A percentile compares a stretch with the other conserved stretches of the same genome.
Conservation (phyloP, 2,888 invertebrate species). For the Ditylenchus weischeri region DNA sequence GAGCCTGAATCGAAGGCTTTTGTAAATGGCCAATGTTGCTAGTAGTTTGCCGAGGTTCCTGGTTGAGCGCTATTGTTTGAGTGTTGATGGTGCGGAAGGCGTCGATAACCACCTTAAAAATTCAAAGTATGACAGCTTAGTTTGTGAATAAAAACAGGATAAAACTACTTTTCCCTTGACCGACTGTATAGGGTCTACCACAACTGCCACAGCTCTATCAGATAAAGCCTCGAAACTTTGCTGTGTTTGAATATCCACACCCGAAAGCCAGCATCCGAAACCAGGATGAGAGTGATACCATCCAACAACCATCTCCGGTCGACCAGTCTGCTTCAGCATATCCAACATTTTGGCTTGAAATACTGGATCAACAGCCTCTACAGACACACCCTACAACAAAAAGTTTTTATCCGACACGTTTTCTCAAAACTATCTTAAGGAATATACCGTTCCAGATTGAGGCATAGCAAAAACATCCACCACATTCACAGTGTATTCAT, state of each 20-base stretch:
- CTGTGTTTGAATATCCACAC: slow-evolving; percentile 96
- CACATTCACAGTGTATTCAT: slow-evolving; percentile 97
- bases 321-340: slow-evolving; percentile 94
- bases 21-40: slow-evolving; percentile 96
- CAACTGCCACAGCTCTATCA: slow-evolving; percentile 96
- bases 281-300: slow-evolving; percentile 97
- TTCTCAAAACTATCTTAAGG: background rate
- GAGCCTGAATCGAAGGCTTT: slow-evolving; percentile 94
- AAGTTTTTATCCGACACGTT: background rate
- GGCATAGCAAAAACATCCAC: slow-evolving; percentile 99
- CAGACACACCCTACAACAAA: slow-evolving; percentile 78
- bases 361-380: slow-evolving; percentile 98
- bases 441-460: slow-evolving; percentile 80
- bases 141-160: background rate
- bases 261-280: slow-evolving; percentile 97
- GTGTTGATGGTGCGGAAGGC: slow-evolving; percentile 98
- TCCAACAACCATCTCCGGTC: slow-evolving; percentile 98
- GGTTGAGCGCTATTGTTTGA: slow-evolving; percentile 94
- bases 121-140: background rate
- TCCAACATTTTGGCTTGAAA: slow-evolving; percentile 98
- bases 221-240: slow-evolving; percentile 97
- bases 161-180: slow-evolving; percentile 75
- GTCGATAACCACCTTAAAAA: slow-evolving; percentile 91
- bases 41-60: slow-evolving; percentile 96
- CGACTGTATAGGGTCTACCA: slow-evolving; percentile 98